Evolutionary conservation across 2,797 vertebrate species (phyloP).

Genomic region (Chelonia mydas): DNA sequence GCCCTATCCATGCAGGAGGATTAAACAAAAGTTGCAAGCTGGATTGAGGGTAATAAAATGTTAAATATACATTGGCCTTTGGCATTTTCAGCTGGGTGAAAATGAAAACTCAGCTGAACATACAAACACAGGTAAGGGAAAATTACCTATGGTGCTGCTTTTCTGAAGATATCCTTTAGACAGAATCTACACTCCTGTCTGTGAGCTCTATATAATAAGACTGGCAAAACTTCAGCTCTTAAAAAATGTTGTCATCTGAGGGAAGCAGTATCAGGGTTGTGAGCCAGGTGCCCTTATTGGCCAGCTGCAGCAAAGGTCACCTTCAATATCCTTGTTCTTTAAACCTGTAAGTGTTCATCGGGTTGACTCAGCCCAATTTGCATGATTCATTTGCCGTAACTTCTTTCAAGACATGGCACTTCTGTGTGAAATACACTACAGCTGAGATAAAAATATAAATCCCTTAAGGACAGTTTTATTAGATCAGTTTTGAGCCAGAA

Average conservation of each 20-base stretch:
- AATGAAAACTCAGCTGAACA: neutral
- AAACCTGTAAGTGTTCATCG: neutral
- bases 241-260: neutral
- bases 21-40: neutral
- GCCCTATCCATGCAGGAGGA: neutral
- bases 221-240: accelerated
- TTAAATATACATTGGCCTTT: neutral
- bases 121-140: neutral
- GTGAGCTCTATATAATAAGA: accelerated
- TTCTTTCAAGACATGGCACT: neutral
- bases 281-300: neutral
- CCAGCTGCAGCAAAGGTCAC: neutral
- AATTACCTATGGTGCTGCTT: neutral
- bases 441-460: neutral
- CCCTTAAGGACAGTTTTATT: neutral
- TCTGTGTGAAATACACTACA: neutral
- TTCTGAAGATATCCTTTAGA: neutral
- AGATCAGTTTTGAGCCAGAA: neutral
- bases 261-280: accelerated
- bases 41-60: neutral
- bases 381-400: neutral
- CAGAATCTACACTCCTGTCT: neutral
- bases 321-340: neutral
- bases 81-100: neutral
- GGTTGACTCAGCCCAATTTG: neutral